These are phyloP conservation scores for Craniophora ligustri DNA, from an alignment of 2,888 invertebrate genomes.

Conservation along the genomic window DNA sequence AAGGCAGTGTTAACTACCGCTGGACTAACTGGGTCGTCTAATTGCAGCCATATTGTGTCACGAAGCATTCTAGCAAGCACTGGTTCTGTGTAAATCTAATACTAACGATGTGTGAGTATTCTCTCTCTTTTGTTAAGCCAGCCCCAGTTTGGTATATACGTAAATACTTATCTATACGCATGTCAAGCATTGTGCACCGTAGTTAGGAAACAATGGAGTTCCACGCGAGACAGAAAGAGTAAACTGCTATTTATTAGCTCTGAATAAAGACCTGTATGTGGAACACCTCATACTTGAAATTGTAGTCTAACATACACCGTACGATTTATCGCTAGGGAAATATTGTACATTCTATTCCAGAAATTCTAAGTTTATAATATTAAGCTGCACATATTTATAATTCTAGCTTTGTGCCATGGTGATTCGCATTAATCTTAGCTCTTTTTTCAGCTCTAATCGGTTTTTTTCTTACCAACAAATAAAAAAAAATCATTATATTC, in stretches of 20 bases:
- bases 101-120: constrained; percentile 58
- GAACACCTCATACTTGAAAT: constrained; percentile 61
- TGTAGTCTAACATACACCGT: constrained; percentile 41
- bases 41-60: constrained; percentile 28
- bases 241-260: constrained; percentile 71
- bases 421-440: too few species aligned
- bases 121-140: constrained; percentile 48
- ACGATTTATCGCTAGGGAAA: constrained; percentile 29
- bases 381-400: too few species aligned
- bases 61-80: constrained; percentile 25
- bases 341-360: constrained; percentile 18
- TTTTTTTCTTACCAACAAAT: too few species aligned
- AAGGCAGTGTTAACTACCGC: too few species aligned
- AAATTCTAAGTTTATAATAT: not conserved
- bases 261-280: constrained; percentile 64
- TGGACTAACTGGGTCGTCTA: too few species aligned
- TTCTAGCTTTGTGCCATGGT: too few species aligned
- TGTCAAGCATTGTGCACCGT: constrained; percentile 67
- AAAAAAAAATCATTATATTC: too few species aligned
- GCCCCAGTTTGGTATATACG: constrained; percentile 41
- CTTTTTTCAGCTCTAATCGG: too few species aligned
- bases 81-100: constrained; percentile 44
- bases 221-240: constrained; percentile 63
- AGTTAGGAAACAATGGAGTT: constrained; percentile 75
- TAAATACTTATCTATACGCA: constrained; percentile 56